Percentiles rank a stretch among this genome's conserved stretches.
These are phyloP conservation scores for Tenualosa ilisha DNA, from an alignment of 2,797 vertebrate species.

Conservation along the genomic window DNA sequence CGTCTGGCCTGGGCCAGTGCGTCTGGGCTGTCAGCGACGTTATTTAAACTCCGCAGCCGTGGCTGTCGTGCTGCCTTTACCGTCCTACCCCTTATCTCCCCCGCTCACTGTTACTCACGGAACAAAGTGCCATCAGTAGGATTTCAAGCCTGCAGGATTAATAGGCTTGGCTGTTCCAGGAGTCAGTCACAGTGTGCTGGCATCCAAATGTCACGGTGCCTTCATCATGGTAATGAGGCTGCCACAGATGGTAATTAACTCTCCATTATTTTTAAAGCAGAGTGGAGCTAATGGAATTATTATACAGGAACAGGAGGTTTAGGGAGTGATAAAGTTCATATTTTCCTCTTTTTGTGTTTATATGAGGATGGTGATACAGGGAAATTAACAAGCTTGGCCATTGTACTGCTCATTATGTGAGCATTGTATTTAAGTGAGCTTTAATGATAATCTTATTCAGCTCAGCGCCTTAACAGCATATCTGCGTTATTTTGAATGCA, in stretches of 20 bases:
- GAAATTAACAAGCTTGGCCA: not conserved
- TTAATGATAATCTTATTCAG: not conserved
- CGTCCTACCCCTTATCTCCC: slow-evolving; percentile 15
- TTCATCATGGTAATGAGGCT: slow-evolving; percentile 18
- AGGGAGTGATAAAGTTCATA: not conserved
- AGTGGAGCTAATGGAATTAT: slow-evolving; percentile 3
- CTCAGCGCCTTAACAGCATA: not conserved
- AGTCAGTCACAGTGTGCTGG: not conserved
- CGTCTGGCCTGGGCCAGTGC: not conserved
- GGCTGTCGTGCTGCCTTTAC: not conserved
- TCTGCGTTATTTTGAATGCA: not conserved
- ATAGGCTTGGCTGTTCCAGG: not conserved
- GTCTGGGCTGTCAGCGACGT: not conserved
- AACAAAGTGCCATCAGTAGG: slow-evolving; percentile 27
- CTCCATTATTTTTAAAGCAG: slow-evolving; percentile 5
- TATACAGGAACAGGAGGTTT: slow-evolving; percentile 9
- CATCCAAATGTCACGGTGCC: not conserved
- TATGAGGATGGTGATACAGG: not conserved
- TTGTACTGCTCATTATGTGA: not conserved
- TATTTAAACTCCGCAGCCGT: not conserved
- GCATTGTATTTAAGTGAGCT: not conserved
- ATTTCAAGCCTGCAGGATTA: slow-evolving; percentile 10
- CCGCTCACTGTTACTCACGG: not conserved
- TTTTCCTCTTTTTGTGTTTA: not conserved
- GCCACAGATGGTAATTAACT: slow-evolving; percentile 16